Evolutionary conservation across 1,140 invertebrate species (phyloP).

Genomic region (Zaprionus lachaisei): DNA sequence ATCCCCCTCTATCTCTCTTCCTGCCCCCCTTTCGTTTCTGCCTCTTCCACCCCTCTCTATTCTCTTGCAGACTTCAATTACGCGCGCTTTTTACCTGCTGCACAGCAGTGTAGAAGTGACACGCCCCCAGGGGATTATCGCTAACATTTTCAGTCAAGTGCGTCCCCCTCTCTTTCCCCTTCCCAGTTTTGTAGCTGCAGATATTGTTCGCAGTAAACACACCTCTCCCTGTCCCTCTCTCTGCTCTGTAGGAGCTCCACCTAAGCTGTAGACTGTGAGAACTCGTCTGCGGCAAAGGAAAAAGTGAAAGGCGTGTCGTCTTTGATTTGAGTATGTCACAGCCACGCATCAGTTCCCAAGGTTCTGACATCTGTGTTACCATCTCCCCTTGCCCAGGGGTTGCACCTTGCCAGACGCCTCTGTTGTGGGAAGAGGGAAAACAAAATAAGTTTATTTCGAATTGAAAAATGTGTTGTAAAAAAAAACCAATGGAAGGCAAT

Average conservation of each 20-base stretch:
- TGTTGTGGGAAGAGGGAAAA: background rate
- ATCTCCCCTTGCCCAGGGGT: background rate
- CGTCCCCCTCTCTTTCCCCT: slow-evolving; percentile 54
- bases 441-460: background rate
- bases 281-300: slow-evolving; percentile 20
- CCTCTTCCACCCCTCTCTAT: background rate
- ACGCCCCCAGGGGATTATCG: slow-evolving; percentile 72
- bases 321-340: slow-evolving; percentile 70
- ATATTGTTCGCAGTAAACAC: slow-evolving; percentile 51
- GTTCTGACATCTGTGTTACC: slow-evolving; percentile 6
- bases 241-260: no score
- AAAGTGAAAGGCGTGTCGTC: slow-evolving; percentile 65
- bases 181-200: slow-evolving; percentile 36
- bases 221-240: background rate
- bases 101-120: slow-evolving; percentile 37
- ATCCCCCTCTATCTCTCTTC: background rate
- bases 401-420: background rate
- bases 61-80: slow-evolving; percentile 66
- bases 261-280: background rate
- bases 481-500: background rate
- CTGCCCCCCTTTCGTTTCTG: background rate
- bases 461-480: background rate
- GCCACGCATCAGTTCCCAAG: slow-evolving; percentile 30
- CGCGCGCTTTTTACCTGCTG: slow-evolving; percentile 50
- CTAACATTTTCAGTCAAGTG: slow-evolving; percentile 79